These are phyloP conservation scores for Thalpophila matura DNA, from an alignment of 2,888 invertebrate species.

Conservation along the genomic window DNA sequence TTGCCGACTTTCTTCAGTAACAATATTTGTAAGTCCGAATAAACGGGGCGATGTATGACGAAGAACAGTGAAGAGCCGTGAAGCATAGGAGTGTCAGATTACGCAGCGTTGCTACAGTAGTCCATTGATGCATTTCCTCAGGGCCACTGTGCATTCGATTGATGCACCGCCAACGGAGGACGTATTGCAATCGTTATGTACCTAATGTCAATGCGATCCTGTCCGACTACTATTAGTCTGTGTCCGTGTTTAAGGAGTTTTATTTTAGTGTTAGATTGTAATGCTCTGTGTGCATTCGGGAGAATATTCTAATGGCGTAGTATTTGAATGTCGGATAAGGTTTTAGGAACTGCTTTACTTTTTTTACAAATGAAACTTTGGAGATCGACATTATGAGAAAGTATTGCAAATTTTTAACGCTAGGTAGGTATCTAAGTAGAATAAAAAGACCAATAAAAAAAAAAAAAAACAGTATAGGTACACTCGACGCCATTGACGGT, in stretches of 20 bases:
- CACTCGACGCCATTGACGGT: too few relatives aligned
- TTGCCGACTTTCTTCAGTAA: background rate
- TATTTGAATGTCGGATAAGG: conserved; percentile 5
- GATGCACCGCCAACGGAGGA: conserved; percentile 82
- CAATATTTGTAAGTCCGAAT: background rate
- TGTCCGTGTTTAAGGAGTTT: conserved; percentile 79
- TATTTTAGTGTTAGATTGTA: conserved; percentile 71
- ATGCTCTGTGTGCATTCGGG: conserved; percentile 27
- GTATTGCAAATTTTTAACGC: too few relatives aligned
- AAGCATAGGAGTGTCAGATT: conserved; percentile 37
- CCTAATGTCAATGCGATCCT: conserved; percentile 86
- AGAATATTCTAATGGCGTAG: conserved; percentile 17
- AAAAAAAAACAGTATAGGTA: too few relatives aligned
- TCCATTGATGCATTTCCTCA: conserved; percentile 84
- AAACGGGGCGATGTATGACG: conserved; percentile 27
- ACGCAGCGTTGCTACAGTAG: conserved; percentile 60
- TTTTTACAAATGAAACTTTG: background rate
- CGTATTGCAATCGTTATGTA: conserved; percentile 89
- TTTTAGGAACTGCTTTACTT: background rate
- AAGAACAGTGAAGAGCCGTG: background rate
- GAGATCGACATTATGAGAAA: background rate
- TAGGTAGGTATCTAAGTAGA: too few relatives aligned
- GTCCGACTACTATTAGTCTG: conserved; percentile 79
- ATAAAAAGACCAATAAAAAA: background rate
- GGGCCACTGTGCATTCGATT: conserved; percentile 85